Conservation (phyloP, 2,797 vertebrate genomes). For the Crax fasciolata region DNA sequence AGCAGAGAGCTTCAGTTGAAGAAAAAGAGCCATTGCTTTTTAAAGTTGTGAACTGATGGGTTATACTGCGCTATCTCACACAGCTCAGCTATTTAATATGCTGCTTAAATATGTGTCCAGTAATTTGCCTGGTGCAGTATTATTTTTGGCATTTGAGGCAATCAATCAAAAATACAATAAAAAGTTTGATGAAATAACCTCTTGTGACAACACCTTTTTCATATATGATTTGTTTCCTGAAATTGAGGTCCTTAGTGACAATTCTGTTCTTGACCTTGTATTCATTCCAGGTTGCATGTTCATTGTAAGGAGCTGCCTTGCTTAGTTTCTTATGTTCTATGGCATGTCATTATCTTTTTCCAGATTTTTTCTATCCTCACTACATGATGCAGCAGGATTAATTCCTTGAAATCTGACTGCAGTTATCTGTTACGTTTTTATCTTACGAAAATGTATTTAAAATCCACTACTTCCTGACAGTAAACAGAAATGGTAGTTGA, state of each 20-base stretch:
- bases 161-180: conserved; percentile 63
- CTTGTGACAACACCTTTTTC: conserved; percentile 46
- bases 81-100: neutral
- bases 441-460: conserved; percentile 12
- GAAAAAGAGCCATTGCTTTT: neutral
- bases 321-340: neutral
- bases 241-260: conserved; percentile 58
- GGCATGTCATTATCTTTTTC: conserved; percentile 42
- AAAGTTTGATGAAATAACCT: conserved; percentile 57
- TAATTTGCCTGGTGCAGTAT: neutral
- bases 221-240: conserved; percentile 67
- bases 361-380: neutral
- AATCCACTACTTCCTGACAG: conserved; percentile 13
- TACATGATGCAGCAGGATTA: neutral
- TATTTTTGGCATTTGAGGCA: conserved; percentile 26
- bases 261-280: conserved; percentile 58
- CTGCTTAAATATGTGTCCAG: conserved; percentile 12
- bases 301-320: conserved; percentile 35
- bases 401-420: conserved; percentile 41
- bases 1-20: neutral
- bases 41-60: neutral
- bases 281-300: neutral
- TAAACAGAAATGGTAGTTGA: conserved; percentile 13
- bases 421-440: conserved; percentile 42
- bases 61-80: neutral